These are phyloP conservation scores for Pseudococcus viburni DNA, from an alignment of 2,888 invertebrate genomes.

Conservation along the genomic window DNA sequence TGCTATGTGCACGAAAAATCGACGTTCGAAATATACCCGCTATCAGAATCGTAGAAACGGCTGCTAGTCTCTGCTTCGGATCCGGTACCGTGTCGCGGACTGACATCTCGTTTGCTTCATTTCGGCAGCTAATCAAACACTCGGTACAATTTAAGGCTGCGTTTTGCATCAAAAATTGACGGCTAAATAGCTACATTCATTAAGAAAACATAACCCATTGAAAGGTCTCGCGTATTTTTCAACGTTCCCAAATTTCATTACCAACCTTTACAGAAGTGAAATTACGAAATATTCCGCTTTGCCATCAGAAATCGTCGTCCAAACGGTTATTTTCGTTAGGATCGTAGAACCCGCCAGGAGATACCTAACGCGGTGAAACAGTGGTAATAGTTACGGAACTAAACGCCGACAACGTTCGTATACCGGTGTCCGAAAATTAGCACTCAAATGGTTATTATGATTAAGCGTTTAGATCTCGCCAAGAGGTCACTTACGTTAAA, in stretches of 20 bases:
- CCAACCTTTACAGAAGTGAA: neutral
- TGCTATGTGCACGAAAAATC: neutral
- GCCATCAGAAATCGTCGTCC: conserved; percentile 21
- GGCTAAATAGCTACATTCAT: conserved; percentile 29
- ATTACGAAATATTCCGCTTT: neutral
- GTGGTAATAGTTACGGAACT: neutral
- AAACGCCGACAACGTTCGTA: neutral
- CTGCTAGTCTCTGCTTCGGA: neutral
- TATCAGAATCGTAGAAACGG: neutral
- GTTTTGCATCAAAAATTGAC: conserved; percentile 26
- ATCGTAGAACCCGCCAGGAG: neutral
- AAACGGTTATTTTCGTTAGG: conserved; percentile 20
- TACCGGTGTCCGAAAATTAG: neutral
- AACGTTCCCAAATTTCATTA: neutral
- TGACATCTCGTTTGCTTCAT: neutral
- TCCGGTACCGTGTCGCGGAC: neutral
- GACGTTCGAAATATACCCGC: neutral
- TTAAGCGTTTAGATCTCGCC: neutral
- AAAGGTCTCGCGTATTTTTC: neutral
- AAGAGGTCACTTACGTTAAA: neutral
- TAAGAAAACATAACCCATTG: neutral
- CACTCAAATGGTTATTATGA: conserved; percentile 4
- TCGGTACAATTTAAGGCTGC: neutral
- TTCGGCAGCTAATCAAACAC: conserved; percentile 2
- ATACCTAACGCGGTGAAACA: neutral